These are phyloP conservation scores for Turritopsis dohrnii DNA, from an alignment of 30 jellyfish, hydroid and myxozoan species.

Conservation along the genomic window DNA sequence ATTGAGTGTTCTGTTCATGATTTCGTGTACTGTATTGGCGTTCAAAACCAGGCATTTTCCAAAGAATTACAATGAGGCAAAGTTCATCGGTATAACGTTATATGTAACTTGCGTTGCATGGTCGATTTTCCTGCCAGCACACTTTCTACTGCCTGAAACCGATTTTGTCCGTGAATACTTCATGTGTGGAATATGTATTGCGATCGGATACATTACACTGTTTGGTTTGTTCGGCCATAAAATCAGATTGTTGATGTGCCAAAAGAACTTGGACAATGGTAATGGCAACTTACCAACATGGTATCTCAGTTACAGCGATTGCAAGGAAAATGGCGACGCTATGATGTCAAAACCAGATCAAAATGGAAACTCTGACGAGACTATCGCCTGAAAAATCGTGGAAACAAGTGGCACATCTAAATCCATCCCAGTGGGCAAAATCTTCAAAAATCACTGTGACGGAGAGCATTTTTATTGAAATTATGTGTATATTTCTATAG, in stretches of 20 bases:
- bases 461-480: too few species aligned
- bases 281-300: slow-evolving; percentile 18
- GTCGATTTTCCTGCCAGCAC: slow-evolving; percentile 86
- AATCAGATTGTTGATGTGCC: slow-evolving; percentile 47
- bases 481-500: too few species aligned
- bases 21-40: slow-evolving; percentile 78
- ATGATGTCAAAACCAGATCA: slow-evolving; percentile 4
- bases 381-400: not conserved
- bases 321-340: slow-evolving; percentile 4
- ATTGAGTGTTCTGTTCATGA: slow-evolving; percentile 76
- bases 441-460: too few species aligned
- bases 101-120: slow-evolving; percentile 85
- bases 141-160: slow-evolving; percentile 35
- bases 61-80: slow-evolving; percentile 89
- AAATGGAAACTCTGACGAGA: slow-evolving; percentile 4
- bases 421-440: too few species aligned
- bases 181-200: slow-evolving; percentile 51
- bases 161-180: slow-evolving; percentile 42
- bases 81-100: slow-evolving; percentile 83
- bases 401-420: too few species aligned
- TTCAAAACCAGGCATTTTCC: slow-evolving; percentile 93
- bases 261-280: slow-evolving; percentile 23
- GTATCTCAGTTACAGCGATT: slow-evolving; percentile 18
- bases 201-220: slow-evolving; percentile 56
- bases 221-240: slow-evolving; percentile 80